phyloP scores from a whole-genome alignment of 2,797 vertebrate species.

The Acanthornis magna region DNA sequence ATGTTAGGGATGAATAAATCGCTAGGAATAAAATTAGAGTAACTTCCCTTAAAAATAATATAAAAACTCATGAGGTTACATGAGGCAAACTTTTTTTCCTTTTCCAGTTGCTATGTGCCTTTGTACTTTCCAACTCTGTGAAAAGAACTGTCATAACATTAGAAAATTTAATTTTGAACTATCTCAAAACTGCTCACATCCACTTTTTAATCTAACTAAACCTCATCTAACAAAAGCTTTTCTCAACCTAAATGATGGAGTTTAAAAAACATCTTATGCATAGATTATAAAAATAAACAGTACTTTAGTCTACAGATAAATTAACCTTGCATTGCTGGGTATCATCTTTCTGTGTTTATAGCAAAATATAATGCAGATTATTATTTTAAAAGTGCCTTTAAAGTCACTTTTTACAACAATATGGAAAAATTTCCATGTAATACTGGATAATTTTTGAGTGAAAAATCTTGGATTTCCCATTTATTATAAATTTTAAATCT shows the following conservation, averaged over 20 bases:
- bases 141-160: not conserved
- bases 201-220: not conserved
- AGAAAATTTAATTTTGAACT: not conserved
- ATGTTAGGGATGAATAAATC: not conserved
- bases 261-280: not conserved
- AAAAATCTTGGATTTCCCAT: not conserved
- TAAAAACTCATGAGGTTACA: not conserved
- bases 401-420: not conserved
- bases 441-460: not conserved
- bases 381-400: not conserved
- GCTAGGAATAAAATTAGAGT: not conserved
- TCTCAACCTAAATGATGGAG: not conserved
- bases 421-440: not conserved
- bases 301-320: not conserved
- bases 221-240: not conserved
- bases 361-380: not conserved
- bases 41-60: not conserved
- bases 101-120: not conserved
- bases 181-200: not conserved
- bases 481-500: not conserved
- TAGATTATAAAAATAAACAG: not conserved
- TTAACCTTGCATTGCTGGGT: not conserved
- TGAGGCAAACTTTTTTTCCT: fast-evolving
- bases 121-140: not conserved
- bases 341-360: not conserved